Percentiles rank a stretch among this genome's conserved stretches.
phyloP scores from a whole-genome alignment of 1,140 invertebrate species.

The Drosophila triauraria region DNA sequence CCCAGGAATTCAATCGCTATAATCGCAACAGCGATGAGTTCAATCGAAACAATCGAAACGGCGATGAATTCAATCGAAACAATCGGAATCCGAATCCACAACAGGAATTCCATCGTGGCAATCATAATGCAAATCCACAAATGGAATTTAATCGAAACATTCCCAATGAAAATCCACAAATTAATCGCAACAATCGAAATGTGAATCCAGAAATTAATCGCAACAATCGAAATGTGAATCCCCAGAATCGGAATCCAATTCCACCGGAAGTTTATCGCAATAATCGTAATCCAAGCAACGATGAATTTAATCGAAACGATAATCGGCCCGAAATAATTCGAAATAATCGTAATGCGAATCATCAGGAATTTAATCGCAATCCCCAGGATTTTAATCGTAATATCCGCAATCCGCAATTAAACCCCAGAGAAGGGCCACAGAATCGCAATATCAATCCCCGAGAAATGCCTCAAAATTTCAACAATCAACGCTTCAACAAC shows the following conservation, averaged over 20 bases:
- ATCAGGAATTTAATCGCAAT: not conserved
- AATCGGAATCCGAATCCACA: not conserved
- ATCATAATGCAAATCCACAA: not conserved
- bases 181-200: not conserved
- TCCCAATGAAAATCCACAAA: not conserved
- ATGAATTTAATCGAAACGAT: not conserved
- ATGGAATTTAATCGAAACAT: not conserved
- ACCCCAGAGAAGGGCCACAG: not conserved
- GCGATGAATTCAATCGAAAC: not conserved
- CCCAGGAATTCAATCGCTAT: not conserved
- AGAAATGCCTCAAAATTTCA: not conserved
- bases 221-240: no score
- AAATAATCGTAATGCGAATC: not conserved
- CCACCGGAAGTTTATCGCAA: not conserved
- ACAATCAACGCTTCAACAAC: not conserved
- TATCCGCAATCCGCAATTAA: not conserved
- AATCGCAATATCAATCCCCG: not conserved
- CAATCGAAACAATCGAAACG: not conserved
- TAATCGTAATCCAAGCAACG: not conserved
- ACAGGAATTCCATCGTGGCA: not conserved
- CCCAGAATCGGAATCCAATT: no score
- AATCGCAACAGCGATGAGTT: constrained; percentile 8
- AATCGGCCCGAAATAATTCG: not conserved
- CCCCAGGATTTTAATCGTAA: not conserved
- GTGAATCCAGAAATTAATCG: not conserved